Evolutionary conservation across 2,888 invertebrate species (phyloP), one percentile per base, ranked within the genome.

Genomic region (Brenthis daphne): DNA sequence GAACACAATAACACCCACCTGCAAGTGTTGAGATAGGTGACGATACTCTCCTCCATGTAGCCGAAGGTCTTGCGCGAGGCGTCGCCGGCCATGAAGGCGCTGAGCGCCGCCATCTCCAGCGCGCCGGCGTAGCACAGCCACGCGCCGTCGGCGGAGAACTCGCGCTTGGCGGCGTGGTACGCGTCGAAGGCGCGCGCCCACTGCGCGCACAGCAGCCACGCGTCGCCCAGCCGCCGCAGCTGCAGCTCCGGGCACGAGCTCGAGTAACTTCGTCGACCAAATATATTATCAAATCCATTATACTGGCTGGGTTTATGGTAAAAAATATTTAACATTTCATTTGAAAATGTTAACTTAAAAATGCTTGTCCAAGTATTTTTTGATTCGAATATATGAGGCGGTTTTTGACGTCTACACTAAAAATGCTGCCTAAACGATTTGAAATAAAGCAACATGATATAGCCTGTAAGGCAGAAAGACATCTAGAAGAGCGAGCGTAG

Each of bases 51-150:
- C 81, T 99, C 99, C 95, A 99, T 97, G 82, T 99, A 99, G 74
- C 96, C 96, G 74, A 95, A 95, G 0, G 96, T 96, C 86, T 97
- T 97, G 57, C 95, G 93, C 73, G 94, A 95, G 6, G 95, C 94
- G 74, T 97, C 97, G 47, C 96, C 96, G 67, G 96, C 95, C 97
- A 98, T 97, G 82, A 98, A 98, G 1, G 98, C 97, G 67, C 98
- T 96, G 43, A 99, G 87, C 13, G 97, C 97, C 6, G 99, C 98
- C 99, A 99, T 99, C 93, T 98, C 99, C 61, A 99, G 91, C 6
- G 99, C 98, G 12, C 99, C 98, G 0, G 99, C 99, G 87, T 97
- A 99, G 85, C 99, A 97, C 43, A 99, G 94, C 99, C 99, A 99
- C 0, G 99, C 99, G 76, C 98, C 97, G 85, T 99, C 99, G 1